Evolutionary conservation across 1,140 invertebrate genomes (phyloP).

Genomic region (Papilio glaucus): DNA sequence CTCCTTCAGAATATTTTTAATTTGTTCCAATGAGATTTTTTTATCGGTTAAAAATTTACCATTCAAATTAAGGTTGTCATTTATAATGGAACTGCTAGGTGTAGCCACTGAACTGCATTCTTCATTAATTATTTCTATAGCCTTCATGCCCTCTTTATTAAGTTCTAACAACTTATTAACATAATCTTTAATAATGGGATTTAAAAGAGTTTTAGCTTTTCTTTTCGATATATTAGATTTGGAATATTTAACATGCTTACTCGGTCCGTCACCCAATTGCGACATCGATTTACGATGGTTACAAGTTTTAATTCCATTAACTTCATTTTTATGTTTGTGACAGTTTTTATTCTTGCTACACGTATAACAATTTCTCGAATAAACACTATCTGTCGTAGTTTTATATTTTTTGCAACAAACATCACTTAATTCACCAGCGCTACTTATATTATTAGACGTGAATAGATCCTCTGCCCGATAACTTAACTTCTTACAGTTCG

Average conservation of each 20-base stretch:
- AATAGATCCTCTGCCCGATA: slow-evolving; percentile 17
- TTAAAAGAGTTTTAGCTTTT: slow-evolving; percentile 47
- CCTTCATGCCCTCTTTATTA: slow-evolving; percentile 79
- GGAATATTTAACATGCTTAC: slow-evolving; percentile 21
- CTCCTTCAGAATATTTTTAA: slow-evolving; percentile 65
- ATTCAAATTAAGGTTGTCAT: slow-evolving; percentile 66
- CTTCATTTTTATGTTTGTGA: slow-evolving; percentile 36
- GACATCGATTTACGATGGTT: background rate
- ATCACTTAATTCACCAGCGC: slow-evolving; percentile 40
- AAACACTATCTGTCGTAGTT: slow-evolving; percentile 27
- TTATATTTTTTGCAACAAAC: slow-evolving; percentile 37
- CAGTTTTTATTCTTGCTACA: slow-evolving; percentile 25
- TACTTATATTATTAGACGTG: slow-evolving; percentile 55
- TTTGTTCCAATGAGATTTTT: slow-evolving; percentile 74
- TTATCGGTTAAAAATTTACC: slow-evolving; percentile 44
- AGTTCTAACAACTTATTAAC: slow-evolving; percentile 81
- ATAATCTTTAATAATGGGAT: slow-evolving; percentile 76
- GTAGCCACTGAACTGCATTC: slow-evolving; percentile 82
- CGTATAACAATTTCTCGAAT: background rate
- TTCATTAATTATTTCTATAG: slow-evolving; percentile 76
- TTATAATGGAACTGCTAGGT: slow-evolving; percentile 81
- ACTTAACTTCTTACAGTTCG: slow-evolving; percentile 36
- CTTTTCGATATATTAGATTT: slow-evolving; percentile 7
- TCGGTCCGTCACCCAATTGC: background rate
- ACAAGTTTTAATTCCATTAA: background rate